A percentile compares a stretch with the other conserved stretches of the same genome.
Evolutionary conservation across 1,140 invertebrate species (phyloP).

Genomic region (Caenorhabditis briggsae): DNA sequence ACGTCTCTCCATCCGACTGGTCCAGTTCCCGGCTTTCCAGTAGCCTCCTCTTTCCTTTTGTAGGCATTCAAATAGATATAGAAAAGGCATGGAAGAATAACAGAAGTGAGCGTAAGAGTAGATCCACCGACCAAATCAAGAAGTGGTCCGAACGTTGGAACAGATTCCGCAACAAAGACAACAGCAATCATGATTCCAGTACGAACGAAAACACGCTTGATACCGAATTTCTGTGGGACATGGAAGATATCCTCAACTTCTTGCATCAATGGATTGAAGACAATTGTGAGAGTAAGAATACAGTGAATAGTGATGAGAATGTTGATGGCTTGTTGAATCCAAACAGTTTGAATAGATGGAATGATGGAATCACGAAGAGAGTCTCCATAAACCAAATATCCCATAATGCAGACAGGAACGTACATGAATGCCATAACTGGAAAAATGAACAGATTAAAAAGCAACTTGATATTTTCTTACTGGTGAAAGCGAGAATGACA

Average conservation of each 20-base stretch:
- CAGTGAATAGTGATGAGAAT: constrained; percentile 76
- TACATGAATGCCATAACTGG: constrained; percentile 75
- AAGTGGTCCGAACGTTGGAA: constrained; percentile 89
- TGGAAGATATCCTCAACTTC: constrained; percentile 75
- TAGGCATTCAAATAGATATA: constrained; percentile 71
- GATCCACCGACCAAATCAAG: constrained; percentile 88
- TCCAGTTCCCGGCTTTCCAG: constrained; percentile 46
- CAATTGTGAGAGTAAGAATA: constrained; percentile 75
- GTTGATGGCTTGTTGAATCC: constrained; percentile 76
- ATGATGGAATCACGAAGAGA: constrained; percentile 75
- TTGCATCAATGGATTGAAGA: constrained; percentile 77
- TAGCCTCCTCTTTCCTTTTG: constrained; percentile 59
- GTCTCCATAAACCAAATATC: constrained; percentile 75
- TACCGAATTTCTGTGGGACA: constrained; percentile 82
- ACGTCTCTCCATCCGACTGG: constrained; percentile 60
- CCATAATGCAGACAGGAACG: constrained; percentile 73
- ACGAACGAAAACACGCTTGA: constrained; percentile 85
- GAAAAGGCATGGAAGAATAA: constrained; percentile 78
- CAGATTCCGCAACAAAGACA: constrained; percentile 86
- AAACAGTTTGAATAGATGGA: constrained; percentile 68
- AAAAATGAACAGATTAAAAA: constrained; percentile 41
- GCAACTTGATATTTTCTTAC: constrained; percentile 68
- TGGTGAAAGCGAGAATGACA: constrained; percentile 78
- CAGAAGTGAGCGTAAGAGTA: constrained; percentile 83
- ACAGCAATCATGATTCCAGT: constrained; percentile 84